Conservation (phyloP, 2,888 invertebrate genomes). For the Cephus sareptanus region DNA sequence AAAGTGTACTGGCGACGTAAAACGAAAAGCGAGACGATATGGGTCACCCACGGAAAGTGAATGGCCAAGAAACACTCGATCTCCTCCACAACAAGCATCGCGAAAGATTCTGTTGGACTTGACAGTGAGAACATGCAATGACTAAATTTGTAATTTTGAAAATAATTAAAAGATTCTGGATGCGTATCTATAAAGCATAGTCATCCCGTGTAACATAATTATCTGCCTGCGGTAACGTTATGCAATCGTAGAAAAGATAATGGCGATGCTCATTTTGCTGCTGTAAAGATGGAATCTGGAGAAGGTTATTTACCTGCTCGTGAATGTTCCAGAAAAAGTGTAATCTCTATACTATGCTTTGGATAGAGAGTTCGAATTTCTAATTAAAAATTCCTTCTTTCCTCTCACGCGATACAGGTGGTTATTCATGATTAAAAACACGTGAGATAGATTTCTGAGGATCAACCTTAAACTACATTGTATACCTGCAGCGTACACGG, state of each 20-base stretch:
- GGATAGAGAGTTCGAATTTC: neutral
- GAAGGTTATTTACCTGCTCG: neutral
- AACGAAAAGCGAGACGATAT: slow-evolving; percentile 43
- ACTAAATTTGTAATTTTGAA: neutral
- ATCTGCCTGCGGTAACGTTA: neutral
- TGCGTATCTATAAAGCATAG: neutral
- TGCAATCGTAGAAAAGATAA: neutral
- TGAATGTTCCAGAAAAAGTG: neutral
- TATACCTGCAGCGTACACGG: neutral
- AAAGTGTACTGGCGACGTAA: slow-evolving; percentile 38
- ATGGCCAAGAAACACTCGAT: slow-evolving; percentile 32
- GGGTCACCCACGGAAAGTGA: slow-evolving; percentile 56
- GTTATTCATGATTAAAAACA: neutral
- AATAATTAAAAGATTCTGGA: neutral
- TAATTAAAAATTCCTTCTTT: neutral
- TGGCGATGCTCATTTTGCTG: neutral
- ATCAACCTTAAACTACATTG: neutral
- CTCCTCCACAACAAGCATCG: neutral
- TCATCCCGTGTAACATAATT: neutral
- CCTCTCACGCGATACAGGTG: neutral
- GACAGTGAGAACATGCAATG: neutral
- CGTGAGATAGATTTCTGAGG: neutral
- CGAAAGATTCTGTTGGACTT: neutral
- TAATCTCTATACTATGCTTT: neutral
- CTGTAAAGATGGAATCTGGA: neutral